Evolutionary conservation across 2,888 invertebrate species (phyloP).

Genomic region (Hypolimnas misippus): DNA sequence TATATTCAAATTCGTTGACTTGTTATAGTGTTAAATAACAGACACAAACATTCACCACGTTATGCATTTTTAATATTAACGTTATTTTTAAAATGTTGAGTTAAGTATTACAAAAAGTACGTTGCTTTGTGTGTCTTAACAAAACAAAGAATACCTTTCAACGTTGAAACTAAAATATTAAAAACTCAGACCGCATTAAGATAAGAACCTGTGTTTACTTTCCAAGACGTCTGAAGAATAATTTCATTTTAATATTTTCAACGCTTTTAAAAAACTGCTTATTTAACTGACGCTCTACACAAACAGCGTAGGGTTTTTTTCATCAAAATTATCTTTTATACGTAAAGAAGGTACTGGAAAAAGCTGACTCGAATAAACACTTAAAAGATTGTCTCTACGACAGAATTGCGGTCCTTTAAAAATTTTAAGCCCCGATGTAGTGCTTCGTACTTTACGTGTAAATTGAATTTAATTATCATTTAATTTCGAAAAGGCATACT

Average conservation of each 20-base stretch:
- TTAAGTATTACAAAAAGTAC: neutral
- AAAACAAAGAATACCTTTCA: neutral
- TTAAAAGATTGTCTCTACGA: constrained; percentile 3
- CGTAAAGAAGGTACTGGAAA: constrained; percentile 1
- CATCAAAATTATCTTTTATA: neutral
- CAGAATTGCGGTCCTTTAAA: neutral
- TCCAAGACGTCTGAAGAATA: neutral
- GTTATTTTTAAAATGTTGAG: no score
- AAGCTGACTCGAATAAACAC: neutral
- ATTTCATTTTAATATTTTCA: neutral
- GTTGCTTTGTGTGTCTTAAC: neutral
- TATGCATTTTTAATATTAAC: no score
- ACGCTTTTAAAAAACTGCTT: neutral
- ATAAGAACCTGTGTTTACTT: neutral
- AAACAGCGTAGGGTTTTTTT: neutral
- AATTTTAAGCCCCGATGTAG: neutral
- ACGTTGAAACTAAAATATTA: neutral
- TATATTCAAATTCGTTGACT: no score
- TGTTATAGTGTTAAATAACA: no score
- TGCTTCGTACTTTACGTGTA: neutral
- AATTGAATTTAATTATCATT: constrained; percentile 1
- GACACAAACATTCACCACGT: no score
- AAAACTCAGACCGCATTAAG: neutral
- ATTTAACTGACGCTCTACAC: neutral
- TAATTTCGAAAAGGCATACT: neutral